Evolutionary conservation across 2,797 vertebrate species (phyloP).

Genomic region (Columba guinea): DNA sequence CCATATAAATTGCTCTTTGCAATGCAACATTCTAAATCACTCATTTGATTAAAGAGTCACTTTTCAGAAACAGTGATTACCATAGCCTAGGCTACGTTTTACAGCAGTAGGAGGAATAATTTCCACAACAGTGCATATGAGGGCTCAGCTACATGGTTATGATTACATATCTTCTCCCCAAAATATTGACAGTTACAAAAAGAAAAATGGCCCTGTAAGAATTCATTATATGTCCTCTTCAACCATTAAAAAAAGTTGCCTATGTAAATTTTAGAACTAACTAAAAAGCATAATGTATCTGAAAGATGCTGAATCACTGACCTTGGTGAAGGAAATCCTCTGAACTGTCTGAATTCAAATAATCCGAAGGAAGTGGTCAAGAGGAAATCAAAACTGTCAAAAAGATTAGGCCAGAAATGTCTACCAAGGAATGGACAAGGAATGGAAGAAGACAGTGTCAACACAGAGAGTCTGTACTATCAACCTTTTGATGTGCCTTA

Average conservation of each 20-base stretch:
- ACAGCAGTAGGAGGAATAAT: not conserved
- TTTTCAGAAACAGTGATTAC: not conserved
- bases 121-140: not conserved
- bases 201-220: not conserved
- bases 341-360: not conserved
- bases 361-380: not conserved
- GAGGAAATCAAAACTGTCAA: not conserved
- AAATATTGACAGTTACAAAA: not conserved
- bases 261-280: not conserved
- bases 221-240: not conserved
- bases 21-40: not conserved
- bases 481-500: not conserved
- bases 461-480: not conserved
- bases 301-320: not conserved
- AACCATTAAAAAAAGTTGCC: fast-evolving
- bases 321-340: not conserved
- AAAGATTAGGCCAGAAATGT: not conserved
- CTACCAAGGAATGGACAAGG: not conserved
- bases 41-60: not conserved
- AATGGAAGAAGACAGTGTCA: not conserved
- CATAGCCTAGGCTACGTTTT: not conserved
- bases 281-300: not conserved
- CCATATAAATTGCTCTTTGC: constrained; percentile 1
- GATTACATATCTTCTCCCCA: not conserved
- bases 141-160: not conserved